Evolutionary conservation across 2,888 invertebrate genomes (phyloP), one percentile per base, ranked within the genome.

Genomic region (Tigriopus californicus): DNA sequence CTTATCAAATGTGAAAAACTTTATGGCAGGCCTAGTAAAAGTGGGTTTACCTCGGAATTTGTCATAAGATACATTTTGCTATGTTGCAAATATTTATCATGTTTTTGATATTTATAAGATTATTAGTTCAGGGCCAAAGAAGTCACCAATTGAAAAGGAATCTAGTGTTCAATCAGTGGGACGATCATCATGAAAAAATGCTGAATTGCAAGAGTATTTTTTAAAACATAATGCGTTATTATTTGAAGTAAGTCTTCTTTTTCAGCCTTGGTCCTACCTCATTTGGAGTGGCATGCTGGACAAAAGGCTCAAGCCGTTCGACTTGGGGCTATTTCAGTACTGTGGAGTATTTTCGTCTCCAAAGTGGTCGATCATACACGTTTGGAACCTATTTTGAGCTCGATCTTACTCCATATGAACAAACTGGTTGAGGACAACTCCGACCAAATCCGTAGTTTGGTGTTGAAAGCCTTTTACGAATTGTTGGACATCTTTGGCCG

Each of bases 221-320:
- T n/a, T n/a, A n/a, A n/a, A n/a, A n/a, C n/a, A n/a, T n/a, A n/a
- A n/a, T n/a, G n/a, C n/a, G n/a, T n/a, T n/a, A n/a, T n/a, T n/a
- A n/a, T 33, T 33, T 33, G 33, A 33, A 33, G 3, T n/a, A n/a
- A n/a, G 5, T 44, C 18, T 47, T 1, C 18, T 13, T 47, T 18
- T 46, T 15, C 20, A n/a, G 54, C 33, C 13, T 18, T 54, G 18
- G 41, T 54, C 11, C 15, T 40, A 18, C 54, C 54, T n/a, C 40
- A 33, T 41, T 18, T 54, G 18, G 41, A 54, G 18, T 54, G 54
- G 54, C n/a, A 22, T 15, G 40, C 54, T 2, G 54, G 54, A 8
- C 40, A 41, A 15, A 54, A 54, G 41, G 54, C 54, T 54, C 40
- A 54, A 54, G 54, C 54, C 41, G 54, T 54, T 1, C 8, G 54